Base-by-base conservation (phyloP, 2,797 vertebrate genomes). In the Acrossocheilus wenchowensis region DNA sequence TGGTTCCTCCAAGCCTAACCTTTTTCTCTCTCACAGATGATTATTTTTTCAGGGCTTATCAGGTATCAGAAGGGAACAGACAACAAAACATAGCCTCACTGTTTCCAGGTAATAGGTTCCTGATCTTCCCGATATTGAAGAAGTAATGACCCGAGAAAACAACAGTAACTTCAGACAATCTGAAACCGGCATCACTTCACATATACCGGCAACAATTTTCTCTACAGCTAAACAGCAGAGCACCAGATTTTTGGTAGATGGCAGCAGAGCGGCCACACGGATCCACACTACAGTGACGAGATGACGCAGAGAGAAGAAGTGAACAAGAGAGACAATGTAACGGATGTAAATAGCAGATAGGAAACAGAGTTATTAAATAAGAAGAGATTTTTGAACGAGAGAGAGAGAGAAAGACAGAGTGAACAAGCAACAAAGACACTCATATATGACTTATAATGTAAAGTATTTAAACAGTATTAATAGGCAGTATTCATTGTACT, bases 261-360 rank as follows among this genome's bases (percentile, higher is more conserved):
- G 60, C 78, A 75, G 86, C 83, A 87, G 78, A 87, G 83, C 43
- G 74, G 50, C 12, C 54, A 83, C 45, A 82, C 78, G 26, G 69
- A 86, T 21, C 75, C 41, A 36, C 26, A 87, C 66, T 45, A 62
- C 72, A 54, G 64, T 12, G 39, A 60, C 19, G n/a, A 34, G 74
- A 72, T 0, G 30, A 69, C 3, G 4, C 17, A 41, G 36, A 34
- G n/a, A 30, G 50, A 75, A 50, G 23, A 10, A 71, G 19, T 14
- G 15, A 66, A 9, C 77, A 2, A 19, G 21, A 62, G 23, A 68
- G 14, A 19, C 12, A 2, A 43, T 62, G 36, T 39, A 60, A 78
- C 26, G 19, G 50, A 60, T 6, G 30, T 2, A 64, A n/a, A 83
- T 2, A 73, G 2, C 7, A 30, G 21, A 34, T 11, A 57, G 57